Evolutionary conservation across 2,113 vertebrate species (phyloP), one percentile per base, ranked within the genome.

Genomic region (Sapayoa aenigma): DNA sequence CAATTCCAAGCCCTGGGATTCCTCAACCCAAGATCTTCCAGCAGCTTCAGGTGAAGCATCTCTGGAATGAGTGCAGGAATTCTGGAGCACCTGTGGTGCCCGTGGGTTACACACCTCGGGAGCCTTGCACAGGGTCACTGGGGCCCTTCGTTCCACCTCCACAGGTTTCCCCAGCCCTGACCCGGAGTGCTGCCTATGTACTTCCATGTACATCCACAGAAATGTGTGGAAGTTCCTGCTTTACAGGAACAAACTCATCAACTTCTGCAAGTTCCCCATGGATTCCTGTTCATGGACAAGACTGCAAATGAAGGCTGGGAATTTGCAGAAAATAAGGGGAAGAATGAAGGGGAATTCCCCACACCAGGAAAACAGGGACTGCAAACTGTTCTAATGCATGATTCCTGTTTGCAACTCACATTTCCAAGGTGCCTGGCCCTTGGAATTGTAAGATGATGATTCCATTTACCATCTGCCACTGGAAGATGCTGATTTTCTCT

Each of bases 231-330:
- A 67, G 30, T 0, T 27, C 27, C 47, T 56, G 24, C 31, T 83
- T 73, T 13, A 49, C n/a, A 67, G 46, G 23, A 13, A 17, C 9
- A 11, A 84, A 56, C n/a, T 69, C 46, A 24, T 21, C 78, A 53
- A 19, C 25, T 25, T n/a, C 33, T 80, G 58, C 41, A 37, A 12
- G 58, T 46, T 77, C 69, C 19, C 79, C 60, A 4, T 1, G 4
- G 66, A 60, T 55, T 80, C 37, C 65, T 84, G 5, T 9, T 7
- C 0, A 1, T n/a, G 79, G 27, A 4, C 7, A 22, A 22, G 55
- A n/a, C 39, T 1, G 17, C 47, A 24, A 85, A 31, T 0, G 0
- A 2, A 58, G 37, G 11, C 5, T 46, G 41, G 25, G n/a, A 80
- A 77, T 30, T 13, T 67, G 35, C 9, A 20, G 60, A 24, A 79